Percentiles rank a stretch among this genome's conserved stretches.
These are phyloP conservation scores for Hymenochirus boettgeri DNA, from an alignment of 2,113 vertebrate genomes.

Conservation along the genomic window DNA sequence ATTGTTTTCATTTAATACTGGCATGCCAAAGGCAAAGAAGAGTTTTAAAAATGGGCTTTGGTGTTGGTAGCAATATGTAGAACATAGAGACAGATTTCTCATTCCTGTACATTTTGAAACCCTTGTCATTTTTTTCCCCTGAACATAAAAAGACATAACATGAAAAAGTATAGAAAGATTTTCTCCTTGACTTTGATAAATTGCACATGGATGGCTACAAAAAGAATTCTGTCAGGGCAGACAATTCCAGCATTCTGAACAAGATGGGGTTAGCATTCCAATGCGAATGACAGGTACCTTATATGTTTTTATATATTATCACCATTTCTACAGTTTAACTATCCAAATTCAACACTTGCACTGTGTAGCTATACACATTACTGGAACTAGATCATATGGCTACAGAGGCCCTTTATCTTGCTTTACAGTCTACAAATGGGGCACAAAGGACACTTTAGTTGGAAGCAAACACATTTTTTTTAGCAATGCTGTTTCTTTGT, in stretches of 20 bases:
- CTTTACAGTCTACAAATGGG: neutral
- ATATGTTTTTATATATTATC: conserved; percentile 30
- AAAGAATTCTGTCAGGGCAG: conserved; percentile 30
- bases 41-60: too few relatives aligned
- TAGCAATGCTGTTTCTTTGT: neutral
- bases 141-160: conserved; percentile 24
- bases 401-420: neutral
- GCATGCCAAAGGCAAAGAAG: too few relatives aligned
- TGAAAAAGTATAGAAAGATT: conserved; percentile 22
- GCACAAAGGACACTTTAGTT: neutral
- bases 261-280: conserved; percentile 19
- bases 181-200: conserved; percentile 36
- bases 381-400: neutral
- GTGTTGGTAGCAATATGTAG: too few relatives aligned
- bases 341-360: conserved; percentile 23
- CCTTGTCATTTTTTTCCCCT: conserved; percentile 16
- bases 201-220: conserved; percentile 32
- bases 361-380: neutral
- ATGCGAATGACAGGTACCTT: conserved; percentile 27
- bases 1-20: too few relatives aligned
- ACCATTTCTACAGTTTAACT: conserved; percentile 13
- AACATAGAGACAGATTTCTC: neutral
- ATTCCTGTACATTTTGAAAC: conserved; percentile 7
- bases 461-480: conserved; percentile 8
- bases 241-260: conserved; percentile 22